These are phyloP conservation scores for Orthosia incerta DNA, from an alignment of 2,888 invertebrate genomes.

Conservation along the genomic window DNA sequence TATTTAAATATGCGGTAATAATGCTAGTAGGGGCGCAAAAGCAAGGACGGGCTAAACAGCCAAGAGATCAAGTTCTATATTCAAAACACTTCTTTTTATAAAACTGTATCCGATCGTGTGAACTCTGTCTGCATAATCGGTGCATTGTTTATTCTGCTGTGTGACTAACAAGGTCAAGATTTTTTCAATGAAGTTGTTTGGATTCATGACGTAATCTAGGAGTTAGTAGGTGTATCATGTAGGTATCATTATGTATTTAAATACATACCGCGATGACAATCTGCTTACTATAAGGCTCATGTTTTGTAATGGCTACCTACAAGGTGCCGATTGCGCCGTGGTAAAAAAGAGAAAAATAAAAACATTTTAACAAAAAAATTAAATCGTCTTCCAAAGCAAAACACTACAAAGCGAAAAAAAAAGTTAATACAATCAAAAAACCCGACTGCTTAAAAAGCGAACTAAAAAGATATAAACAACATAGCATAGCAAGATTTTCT, in stretches of 20 bases:
- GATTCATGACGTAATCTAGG: conserved; percentile 10
- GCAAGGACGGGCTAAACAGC: conserved; percentile 64
- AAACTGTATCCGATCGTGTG: conserved; percentile 47
- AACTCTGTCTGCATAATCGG: conserved; percentile 40
- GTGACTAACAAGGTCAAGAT: conserved; percentile 45
- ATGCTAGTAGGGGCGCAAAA: conserved; percentile 53
- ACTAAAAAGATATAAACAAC: too few species aligned
- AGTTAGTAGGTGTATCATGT: conserved; percentile 12
- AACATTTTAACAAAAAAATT: too few species aligned
- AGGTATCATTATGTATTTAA: conserved; percentile 18
- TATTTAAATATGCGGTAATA: conserved; percentile 53
- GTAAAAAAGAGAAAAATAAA: too few species aligned
- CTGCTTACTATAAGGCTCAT: conserved; percentile 7
- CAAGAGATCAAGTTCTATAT: conserved; percentile 65
- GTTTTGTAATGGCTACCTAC: neutral
- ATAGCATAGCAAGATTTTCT: too few species aligned
- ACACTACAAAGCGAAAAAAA: too few species aligned
- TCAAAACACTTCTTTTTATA: conserved; percentile 47
- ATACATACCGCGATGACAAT: conserved; percentile 13
- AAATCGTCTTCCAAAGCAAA: too few species aligned
- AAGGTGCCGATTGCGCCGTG: too few species aligned
- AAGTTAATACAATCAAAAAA: too few species aligned
- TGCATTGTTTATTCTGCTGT: conserved; percentile 53
- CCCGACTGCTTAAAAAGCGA: too few species aligned
- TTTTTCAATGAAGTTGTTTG: conserved; percentile 47